Evolutionary conservation across 2,113 vertebrate species (phyloP), one percentile per base, ranked within the genome.

Genomic region (Glaucidium brasilianum): DNA sequence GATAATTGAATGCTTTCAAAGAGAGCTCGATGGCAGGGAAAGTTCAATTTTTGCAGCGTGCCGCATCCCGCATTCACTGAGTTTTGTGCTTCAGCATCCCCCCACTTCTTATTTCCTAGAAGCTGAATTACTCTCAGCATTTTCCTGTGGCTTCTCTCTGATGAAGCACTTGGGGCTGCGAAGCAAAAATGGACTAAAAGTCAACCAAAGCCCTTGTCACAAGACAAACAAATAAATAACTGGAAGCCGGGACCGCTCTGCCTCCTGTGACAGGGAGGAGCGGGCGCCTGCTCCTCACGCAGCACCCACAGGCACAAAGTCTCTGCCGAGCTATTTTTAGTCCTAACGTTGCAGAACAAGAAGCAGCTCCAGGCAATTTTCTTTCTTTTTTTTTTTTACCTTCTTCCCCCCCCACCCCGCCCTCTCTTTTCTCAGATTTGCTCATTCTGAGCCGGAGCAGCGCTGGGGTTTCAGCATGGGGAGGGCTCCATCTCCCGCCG

Each of bases 1-100:
- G 97, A 96, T 96, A 96, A 97, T 96, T 96, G 97, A 97, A 95
- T 81, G 93, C 96, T 98, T 98, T 97, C 97, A 85, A 80, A 97
- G 98, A 93, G 47, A 50, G 29, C 92, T 90, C 88, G 34, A 43
- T 55, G 94, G 94, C 98, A 94, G 92, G 91, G 94, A 76, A 96
- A 97, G 97, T 97, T 98, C 97, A 77, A 71, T 97, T 94, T 52
- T 68, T 92, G 92, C 95, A 19, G 64, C 76, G 18, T 20, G 69
- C 91, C 4, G 16, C 82, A 68, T 92, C 95, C 82, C 84, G 93
- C 96, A 34, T 80, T 77, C 96, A 79, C 95, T 0, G 49, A 83
- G 90, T 10, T 10, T 29, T 23, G 67, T 5, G 29, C 85, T 78
- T 45, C 32, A 17, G 93, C 82, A 89, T 71, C 95, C 77, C 50